phyloP scores from a whole-genome alignment of 2,113 vertebrate genomes.

The Barnardius zonarius region DNA sequence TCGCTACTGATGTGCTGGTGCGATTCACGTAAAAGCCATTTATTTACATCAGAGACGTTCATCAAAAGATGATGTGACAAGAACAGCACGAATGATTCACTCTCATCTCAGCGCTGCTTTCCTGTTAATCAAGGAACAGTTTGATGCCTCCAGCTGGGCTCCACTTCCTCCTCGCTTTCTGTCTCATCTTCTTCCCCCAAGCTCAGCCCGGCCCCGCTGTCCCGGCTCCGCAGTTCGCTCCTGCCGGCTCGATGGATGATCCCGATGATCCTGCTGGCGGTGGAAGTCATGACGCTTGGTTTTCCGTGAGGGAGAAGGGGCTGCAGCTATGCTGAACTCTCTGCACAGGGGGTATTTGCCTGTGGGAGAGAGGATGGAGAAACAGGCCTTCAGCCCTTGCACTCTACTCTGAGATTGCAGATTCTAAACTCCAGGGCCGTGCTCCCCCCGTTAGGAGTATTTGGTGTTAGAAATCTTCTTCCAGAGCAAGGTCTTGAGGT shows the following conservation, averaged over 20 bases:
- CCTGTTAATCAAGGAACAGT: background rate
- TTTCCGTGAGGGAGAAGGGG: slow-evolving; percentile 25
- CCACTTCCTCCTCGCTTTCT: background rate
- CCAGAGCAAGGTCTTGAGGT: slow-evolving; percentile 95
- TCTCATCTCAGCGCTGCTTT: background rate
- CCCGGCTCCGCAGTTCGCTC: background rate
- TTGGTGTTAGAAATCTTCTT: slow-evolving; percentile 94
- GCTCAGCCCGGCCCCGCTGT: background rate
- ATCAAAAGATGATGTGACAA: slow-evolving; percentile 10
- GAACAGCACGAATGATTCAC: slow-evolving; percentile 24
- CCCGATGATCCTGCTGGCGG: background rate
- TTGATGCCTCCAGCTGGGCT: background rate
- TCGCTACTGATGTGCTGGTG: background rate
- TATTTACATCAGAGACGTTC: slow-evolving; percentile 70
- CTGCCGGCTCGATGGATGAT: background rate
- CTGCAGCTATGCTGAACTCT: background rate
- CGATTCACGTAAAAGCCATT: slow-evolving; percentile 63
- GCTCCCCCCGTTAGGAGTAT: slow-evolving; percentile 79
- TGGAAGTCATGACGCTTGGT: background rate
- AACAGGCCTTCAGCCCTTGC: background rate
- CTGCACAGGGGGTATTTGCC: background rate
- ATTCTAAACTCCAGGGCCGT: background rate
- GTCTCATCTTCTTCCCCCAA: background rate
- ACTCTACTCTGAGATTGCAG: background rate
- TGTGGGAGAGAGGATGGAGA: background rate